Conservation (phyloP, 2,888 invertebrate species). For the Megalurothrips usitatus region DNA sequence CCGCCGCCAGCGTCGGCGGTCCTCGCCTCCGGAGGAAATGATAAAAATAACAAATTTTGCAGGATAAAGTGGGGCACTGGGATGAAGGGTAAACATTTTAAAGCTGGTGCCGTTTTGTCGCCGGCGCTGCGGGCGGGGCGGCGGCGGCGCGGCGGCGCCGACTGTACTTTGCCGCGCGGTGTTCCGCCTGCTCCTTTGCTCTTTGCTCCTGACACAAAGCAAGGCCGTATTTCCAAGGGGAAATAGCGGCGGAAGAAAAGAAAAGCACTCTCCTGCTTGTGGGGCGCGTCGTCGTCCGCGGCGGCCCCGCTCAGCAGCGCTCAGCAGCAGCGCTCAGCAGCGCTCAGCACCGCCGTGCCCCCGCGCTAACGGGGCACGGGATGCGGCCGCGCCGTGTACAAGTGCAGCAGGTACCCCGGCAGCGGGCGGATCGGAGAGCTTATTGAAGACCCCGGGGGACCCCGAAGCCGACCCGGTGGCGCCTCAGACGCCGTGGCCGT, state of each 20-base stretch:
- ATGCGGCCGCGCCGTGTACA: no score
- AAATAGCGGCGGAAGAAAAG: neutral
- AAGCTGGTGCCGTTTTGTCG: constrained; percentile 16
- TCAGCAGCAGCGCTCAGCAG: no score
- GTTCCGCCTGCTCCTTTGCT: neutral
- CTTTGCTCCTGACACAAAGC: neutral
- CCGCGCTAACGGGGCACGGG: no score
- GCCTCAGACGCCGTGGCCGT: no score
- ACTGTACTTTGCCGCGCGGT: no score
- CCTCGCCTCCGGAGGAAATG: neutral
- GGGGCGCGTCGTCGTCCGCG: no score
- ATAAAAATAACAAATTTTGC: constrained; percentile 14
- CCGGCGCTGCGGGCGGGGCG: neutral
- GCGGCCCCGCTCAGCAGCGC: no score
- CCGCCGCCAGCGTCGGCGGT: neutral
- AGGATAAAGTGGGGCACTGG: constrained; percentile 18
- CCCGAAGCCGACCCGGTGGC: no score
- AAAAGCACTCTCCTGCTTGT: neutral
- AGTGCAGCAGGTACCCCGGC: no score
- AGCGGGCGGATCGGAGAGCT: no score
- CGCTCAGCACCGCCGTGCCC: no score
- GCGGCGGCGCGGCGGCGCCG: neutral
- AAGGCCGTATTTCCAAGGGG: neutral
- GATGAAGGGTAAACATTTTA: constrained; percentile 26
- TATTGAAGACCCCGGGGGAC: no score